Base-by-base conservation (phyloP, 1,140 invertebrate genomes). In the Pseudomyrmex dendroicus region DNA sequence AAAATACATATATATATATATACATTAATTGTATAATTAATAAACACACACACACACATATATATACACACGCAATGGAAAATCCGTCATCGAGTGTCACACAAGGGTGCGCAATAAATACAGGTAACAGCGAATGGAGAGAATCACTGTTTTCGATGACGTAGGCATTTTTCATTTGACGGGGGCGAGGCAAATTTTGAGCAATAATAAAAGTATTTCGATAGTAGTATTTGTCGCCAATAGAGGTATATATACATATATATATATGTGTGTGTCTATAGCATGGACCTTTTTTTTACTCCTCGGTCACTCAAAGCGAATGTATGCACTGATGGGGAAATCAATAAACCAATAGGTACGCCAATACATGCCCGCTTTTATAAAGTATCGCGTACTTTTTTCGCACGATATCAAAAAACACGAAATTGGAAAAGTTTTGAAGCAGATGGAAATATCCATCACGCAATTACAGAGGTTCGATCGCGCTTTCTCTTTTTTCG, bases 341-440 rank as follows among this genome's bases (percentile, higher is more conserved):
- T 87, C 86, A 86, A 87, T 87, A 87, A 87, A 87, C 86, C 86
- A 77, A 87, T 87, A 87, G 80, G 64, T 68, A 84, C 83, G 86
- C 78, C 85, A 84, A 84, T 87, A 68, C 56, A 86, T 82, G 80
- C 85, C 84, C 73, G 64, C 72, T 83, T 35, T 35, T 82, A 76
- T 54, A 83, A 86, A 86, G 84, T 86, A 86, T 86, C 85, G 54
- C 57, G 63, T 63, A 73, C 52, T 70, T 70, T 48, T 80, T 35
- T 35, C 5, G 35, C 66, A 35, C 54, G 59, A 68, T 35, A 1
- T 54, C 35, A 35, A 35, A 20, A 59, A 78, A 68, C 10, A 20
- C 54, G 17, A 59, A 61, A 25, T 67, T 4, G 1, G 25, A 54
- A n/a, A 68, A 48, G 44, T 25, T 17, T 35, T n/a, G 35, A 56